Percentiles rank a stretch among this genome's conserved stretches.
Evolutionary conservation across 2,888 invertebrate genomes (phyloP).

Genomic region (Sussaba pulchella): DNA sequence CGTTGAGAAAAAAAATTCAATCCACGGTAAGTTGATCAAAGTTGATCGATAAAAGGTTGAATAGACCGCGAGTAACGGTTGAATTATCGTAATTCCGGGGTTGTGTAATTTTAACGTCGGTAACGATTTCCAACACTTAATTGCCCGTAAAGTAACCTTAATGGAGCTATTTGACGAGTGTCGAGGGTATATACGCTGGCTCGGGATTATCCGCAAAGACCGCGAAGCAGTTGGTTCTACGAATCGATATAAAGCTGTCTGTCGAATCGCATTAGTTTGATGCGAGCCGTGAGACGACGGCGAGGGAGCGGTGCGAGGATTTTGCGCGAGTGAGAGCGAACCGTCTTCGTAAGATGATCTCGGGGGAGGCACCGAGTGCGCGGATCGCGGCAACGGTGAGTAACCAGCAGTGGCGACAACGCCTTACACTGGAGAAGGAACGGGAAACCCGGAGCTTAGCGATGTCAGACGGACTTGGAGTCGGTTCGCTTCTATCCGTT

Average conservation of each 20-base stretch:
- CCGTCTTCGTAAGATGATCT: constrained; percentile 34
- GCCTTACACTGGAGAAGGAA: constrained; percentile 12
- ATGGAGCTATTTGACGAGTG: constrained; percentile 11
- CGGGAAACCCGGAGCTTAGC: constrained; percentile 3
- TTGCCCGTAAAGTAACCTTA: neutral
- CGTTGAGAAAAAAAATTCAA: no score
- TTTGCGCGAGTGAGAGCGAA: constrained; percentile 21
- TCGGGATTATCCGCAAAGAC: neutral
- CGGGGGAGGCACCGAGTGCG: constrained; percentile 16
- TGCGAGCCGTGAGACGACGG: constrained; percentile 32
- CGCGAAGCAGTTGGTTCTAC: neutral
- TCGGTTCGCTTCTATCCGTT: neutral
- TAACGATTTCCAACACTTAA: constrained; percentile 31
- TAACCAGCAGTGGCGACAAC: constrained; percentile 34
- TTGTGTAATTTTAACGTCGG: constrained; percentile 27
- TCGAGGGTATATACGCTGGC: constrained; percentile 1
- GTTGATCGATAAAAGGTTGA: constrained; percentile 17
- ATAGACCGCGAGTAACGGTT: constrained; percentile 10
- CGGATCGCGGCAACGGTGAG: neutral
- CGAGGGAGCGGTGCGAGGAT: constrained; percentile 22
- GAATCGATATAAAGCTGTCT: constrained; percentile 34
- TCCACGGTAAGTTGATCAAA: no score
- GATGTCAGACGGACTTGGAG: constrained; percentile 13
- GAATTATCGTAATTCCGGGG: constrained; percentile 1
- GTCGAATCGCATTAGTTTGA: constrained; percentile 47